These are phyloP conservation scores for Vicugna pacos DNA, from an alignment of 2,113 vertebrate genomes.

Conservation along the genomic window DNA sequence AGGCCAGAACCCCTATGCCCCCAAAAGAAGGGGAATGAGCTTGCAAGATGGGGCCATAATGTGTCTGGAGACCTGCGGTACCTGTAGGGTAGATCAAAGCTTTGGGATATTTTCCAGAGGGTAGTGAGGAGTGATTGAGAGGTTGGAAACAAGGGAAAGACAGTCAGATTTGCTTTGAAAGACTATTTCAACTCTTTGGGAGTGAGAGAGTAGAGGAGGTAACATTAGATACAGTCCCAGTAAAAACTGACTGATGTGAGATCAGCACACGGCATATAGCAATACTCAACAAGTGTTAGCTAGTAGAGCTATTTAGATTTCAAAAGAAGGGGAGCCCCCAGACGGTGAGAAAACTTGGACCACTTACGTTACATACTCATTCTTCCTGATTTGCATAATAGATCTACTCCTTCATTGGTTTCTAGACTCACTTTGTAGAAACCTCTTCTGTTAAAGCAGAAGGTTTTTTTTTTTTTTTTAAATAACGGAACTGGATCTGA, in stretches of 20 bases:
- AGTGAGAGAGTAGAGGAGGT: background rate
- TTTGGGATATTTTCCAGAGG: background rate
- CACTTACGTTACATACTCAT: background rate
- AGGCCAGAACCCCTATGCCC: background rate
- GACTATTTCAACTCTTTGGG: background rate
- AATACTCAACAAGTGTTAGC: background rate
- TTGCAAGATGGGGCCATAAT: no score
- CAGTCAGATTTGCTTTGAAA: constrained; percentile 38
- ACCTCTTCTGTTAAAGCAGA: background rate
- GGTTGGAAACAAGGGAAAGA: background rate
- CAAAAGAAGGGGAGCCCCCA: background rate
- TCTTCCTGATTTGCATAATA: background rate
- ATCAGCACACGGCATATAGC: background rate
- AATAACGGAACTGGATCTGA: background rate
- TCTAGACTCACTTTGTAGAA: background rate
- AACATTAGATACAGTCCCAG: background rate
- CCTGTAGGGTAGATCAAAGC: background rate
- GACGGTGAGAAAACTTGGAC: background rate
- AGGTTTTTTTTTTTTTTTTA: background rate
- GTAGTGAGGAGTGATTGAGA: background rate
- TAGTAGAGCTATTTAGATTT: background rate
- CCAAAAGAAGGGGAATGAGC: accelerated
- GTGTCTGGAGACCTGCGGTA: background rate
- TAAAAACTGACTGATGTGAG: background rate
- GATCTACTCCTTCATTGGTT: background rate